A percentile compares a stretch with the other conserved stretches of the same genome.
Conservation (phyloP, 2,888 invertebrate species). For the Nowickia ferox region DNA sequence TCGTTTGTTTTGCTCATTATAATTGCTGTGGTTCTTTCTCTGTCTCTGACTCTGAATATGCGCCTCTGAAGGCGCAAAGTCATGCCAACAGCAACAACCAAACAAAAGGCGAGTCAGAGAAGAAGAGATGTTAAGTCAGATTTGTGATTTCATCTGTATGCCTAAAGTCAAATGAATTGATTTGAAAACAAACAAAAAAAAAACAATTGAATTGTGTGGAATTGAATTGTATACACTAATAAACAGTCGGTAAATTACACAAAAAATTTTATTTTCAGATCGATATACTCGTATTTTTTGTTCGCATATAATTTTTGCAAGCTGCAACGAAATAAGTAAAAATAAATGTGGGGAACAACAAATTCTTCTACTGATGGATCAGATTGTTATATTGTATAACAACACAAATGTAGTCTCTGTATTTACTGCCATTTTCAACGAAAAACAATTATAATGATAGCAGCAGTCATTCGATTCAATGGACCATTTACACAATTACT, state of each 20-base stretch:
- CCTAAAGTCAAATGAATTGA: slow-evolving; percentile 60
- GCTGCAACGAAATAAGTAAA: slow-evolving; percentile 17
- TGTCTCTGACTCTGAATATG: background rate
- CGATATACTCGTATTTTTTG: background rate
- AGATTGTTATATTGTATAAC: slow-evolving; percentile 38
- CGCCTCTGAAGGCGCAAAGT: slow-evolving; percentile 16
- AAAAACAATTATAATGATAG: slow-evolving; percentile 19
- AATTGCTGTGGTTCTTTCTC: slow-evolving; percentile 72
- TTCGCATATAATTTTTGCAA: slow-evolving; percentile 17
- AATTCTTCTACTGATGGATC: slow-evolving; percentile 8
- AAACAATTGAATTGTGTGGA: slow-evolving; percentile 23
- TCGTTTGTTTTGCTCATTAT: slow-evolving; percentile 81
- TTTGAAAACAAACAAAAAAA: slow-evolving; percentile 33
- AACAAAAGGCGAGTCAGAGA: slow-evolving; percentile 1
- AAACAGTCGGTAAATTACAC: slow-evolving; percentile 49
- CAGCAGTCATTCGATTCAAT: background rate
- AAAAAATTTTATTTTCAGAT: slow-evolving; percentile 13
- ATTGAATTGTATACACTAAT: slow-evolving; percentile 39
- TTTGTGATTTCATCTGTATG: slow-evolving; percentile 60
- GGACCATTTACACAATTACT: slow-evolving; percentile 20
- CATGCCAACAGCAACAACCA: slow-evolving; percentile 3
- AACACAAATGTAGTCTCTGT: background rate
- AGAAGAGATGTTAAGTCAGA: slow-evolving; percentile 48
- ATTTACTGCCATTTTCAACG: background rate
- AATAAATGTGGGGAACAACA: background rate